A percentile compares a stretch with the other conserved stretches of the same genome.
phyloP scores from a whole-genome alignment of 1,140 invertebrate genomes.

The Anagrus nilaparvatae region DNA sequence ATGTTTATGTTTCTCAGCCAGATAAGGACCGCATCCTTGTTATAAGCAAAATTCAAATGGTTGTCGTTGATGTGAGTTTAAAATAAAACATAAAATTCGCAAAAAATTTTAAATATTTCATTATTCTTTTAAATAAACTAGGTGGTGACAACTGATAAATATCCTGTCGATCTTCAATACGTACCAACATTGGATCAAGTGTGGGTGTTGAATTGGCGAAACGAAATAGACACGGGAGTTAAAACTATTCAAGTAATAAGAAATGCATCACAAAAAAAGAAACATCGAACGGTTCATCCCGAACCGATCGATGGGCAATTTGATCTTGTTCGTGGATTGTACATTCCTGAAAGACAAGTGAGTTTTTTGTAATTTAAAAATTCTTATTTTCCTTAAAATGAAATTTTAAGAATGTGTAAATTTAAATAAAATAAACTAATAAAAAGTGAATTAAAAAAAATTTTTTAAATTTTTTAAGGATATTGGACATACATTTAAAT shows the following conservation, averaged over 20 bases:
- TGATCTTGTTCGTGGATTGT: conserved; percentile 62
- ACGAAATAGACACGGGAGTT: conserved; percentile 46
- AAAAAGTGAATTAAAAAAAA: too few relatives aligned
- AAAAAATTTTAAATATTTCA: background rate
- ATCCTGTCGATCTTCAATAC: conserved; percentile 63
- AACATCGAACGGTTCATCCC: conserved; percentile 69
- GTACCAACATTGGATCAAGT: conserved; percentile 67
- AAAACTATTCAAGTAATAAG: conserved; percentile 71
- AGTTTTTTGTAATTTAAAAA: background rate
- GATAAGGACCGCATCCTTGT: conserved; percentile 60
- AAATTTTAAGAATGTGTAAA: conserved; percentile 5
- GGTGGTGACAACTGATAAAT: conserved; percentile 66
- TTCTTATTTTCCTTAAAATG: background rate
- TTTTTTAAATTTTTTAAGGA: conserved; percentile 26
- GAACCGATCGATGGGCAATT: conserved; percentile 73
- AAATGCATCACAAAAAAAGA: conserved; percentile 63
- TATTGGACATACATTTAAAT: conserved; percentile 52
- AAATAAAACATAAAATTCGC: too few relatives aligned
- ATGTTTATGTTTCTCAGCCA: conserved; percentile 69
- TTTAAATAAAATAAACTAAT: conserved; percentile 3
- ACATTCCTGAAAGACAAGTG: conserved; percentile 54
- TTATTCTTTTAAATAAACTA: conserved; percentile 23
- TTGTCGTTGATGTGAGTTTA: conserved; percentile 56
- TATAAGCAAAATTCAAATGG: conserved; percentile 63
- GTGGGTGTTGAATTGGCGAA: conserved; percentile 68